phyloP scores from a whole-genome alignment of 1,140 invertebrate species.

The Caenorhabditis briggsae region DNA sequence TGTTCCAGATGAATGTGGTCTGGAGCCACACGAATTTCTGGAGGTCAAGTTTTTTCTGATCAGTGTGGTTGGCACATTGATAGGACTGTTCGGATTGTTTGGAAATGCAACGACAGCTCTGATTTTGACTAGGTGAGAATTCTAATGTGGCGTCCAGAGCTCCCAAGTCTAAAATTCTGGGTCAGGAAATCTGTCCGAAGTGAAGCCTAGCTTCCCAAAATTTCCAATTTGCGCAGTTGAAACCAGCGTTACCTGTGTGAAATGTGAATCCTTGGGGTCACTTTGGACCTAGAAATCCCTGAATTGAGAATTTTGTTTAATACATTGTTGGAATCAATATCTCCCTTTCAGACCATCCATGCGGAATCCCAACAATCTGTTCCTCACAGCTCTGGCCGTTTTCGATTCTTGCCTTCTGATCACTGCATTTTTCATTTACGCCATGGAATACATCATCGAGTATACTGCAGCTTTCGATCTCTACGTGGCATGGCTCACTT shows the following conservation, averaged over 20 bases:
- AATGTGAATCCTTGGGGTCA: no score
- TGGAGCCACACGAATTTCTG: slow-evolving; percentile 68
- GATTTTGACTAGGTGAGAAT: slow-evolving; percentile 81
- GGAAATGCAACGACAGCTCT: slow-evolving; percentile 91
- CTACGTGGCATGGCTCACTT: slow-evolving; percentile 84
- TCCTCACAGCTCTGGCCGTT: slow-evolving; percentile 89
- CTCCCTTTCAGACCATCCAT: slow-evolving; percentile 86
- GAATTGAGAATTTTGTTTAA: no score
- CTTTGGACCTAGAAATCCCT: no score
- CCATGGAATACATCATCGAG: slow-evolving; percentile 84
- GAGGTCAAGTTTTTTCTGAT: slow-evolving; percentile 85
- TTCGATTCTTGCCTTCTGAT: slow-evolving; percentile 91
- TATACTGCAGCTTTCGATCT: slow-evolving; percentile 86
- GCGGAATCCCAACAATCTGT: slow-evolving; percentile 92
- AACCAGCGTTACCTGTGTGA: no score
- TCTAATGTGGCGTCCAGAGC: no score
- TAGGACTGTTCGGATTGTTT: slow-evolving; percentile 87
- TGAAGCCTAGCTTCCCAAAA: no score
- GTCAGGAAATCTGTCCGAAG: no score
- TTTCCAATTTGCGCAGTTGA: no score
- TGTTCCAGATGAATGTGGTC: slow-evolving; percentile 57
- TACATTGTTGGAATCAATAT: neutral
- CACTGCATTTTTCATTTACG: slow-evolving; percentile 88
- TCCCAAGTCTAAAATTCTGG: no score
- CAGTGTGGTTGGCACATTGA: slow-evolving; percentile 86